These are phyloP conservation scores for Grammomys surdaster DNA, from an alignment of 2,113 vertebrate genomes.

Conservation along the genomic window DNA sequence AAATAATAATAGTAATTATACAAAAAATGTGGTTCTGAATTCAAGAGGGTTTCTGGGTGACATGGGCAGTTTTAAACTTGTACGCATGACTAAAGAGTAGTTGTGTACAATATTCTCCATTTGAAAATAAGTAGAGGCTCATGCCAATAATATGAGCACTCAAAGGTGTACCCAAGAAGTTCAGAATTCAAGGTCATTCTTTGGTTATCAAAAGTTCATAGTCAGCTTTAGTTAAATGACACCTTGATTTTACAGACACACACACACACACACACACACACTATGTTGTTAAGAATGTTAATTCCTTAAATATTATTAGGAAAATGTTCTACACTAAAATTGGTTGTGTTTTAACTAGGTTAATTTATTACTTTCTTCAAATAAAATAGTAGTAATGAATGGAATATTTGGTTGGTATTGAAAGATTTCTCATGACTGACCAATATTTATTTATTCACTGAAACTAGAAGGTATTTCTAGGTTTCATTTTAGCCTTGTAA, in stretches of 20 bases:
- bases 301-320: neutral
- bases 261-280: too few species aligned
- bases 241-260: neutral
- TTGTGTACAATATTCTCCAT: neutral
- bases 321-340: neutral
- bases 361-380: neutral
- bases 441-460: neutral
- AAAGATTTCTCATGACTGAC: neutral
- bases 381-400: neutral
- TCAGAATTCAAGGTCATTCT: neutral
- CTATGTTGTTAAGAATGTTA: neutral
- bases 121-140: neutral
- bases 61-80: too few species aligned
- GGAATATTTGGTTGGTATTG: neutral
- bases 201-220: neutral
- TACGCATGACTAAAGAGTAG: neutral
- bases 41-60: neutral
- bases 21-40: neutral
- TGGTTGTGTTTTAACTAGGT: neutral
- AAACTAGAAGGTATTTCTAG: neutral
- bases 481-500: neutral
- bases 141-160: neutral
- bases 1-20: neutral
- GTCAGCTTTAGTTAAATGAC: neutral
- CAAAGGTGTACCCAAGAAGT: neutral